phyloP scores from a whole-genome alignment of 2,888 invertebrate species.

The Oxystoma pomonae region DNA sequence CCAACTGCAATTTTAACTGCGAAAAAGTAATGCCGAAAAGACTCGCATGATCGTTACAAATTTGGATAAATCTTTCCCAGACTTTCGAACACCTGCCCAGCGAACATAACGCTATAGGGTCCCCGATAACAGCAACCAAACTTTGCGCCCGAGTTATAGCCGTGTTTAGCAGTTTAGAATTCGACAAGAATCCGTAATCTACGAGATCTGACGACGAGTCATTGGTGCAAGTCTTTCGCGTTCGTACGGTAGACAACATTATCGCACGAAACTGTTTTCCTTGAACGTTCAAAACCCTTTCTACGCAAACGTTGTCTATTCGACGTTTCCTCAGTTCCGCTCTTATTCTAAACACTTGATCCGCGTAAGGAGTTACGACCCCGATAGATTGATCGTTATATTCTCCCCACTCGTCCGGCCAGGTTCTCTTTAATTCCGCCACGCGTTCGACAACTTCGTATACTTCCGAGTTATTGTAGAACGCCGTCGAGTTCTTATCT shows the following conservation, averaged over 20 bases:
- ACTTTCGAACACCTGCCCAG: constrained; percentile 76
- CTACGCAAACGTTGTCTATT: constrained; percentile 73
- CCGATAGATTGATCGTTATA: constrained; percentile 74
- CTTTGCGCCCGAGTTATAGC: constrained; percentile 80
- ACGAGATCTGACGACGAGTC: constrained; percentile 58
- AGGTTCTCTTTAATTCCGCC: constrained; percentile 63
- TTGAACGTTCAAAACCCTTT: constrained; percentile 79
- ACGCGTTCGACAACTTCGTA: constrained; percentile 76
- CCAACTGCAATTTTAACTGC: constrained; percentile 59
- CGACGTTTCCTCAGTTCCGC: constrained; percentile 69
- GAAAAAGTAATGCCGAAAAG: constrained; percentile 70
- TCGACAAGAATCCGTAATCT: constrained; percentile 79
- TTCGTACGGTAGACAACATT: constrained; percentile 74
- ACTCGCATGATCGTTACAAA: constrained; percentile 66
- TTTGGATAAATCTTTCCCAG: constrained; percentile 75
- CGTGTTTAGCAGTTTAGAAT: constrained; percentile 76
- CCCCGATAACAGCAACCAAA: constrained; percentile 78
- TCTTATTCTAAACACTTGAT: constrained; percentile 73
- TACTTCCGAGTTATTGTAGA: constrained; percentile 72
- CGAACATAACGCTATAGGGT: constrained; percentile 77
- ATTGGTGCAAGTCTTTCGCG: constrained; percentile 63
- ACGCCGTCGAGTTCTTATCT: constrained; percentile 73
- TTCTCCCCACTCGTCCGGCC: constrained; percentile 74
- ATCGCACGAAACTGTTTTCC: constrained; percentile 84
- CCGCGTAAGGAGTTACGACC: constrained; percentile 80